Percentiles rank a stretch among this genome's conserved stretches.
phyloP scores from a whole-genome alignment of 2,113 vertebrate species.

The Strix uralensis region DNA sequence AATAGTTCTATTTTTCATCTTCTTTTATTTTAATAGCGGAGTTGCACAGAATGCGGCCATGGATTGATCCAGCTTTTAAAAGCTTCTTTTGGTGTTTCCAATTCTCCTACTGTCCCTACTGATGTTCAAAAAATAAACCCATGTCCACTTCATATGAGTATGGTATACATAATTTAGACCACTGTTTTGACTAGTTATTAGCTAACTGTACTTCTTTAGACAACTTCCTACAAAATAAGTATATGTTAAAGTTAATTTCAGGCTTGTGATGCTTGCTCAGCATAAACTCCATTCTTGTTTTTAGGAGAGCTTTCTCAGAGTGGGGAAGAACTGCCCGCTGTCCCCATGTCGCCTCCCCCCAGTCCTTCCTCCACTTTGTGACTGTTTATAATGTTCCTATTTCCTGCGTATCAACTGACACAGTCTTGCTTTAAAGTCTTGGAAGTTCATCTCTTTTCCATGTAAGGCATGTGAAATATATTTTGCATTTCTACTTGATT shows the following conservation, averaged over 20 bases:
- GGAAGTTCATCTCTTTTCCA: slow-evolving; percentile 44
- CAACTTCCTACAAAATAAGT: neutral
- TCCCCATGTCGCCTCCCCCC: neutral
- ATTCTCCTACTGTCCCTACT: neutral
- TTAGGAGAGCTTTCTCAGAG: neutral
- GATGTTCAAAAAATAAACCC: neutral
- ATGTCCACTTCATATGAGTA: neutral
- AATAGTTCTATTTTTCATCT: neutral
- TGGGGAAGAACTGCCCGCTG: neutral
- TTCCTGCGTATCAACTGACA: slow-evolving; percentile 12
- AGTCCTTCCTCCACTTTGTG: slow-evolving; percentile 37
- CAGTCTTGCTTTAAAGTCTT: slow-evolving; percentile 46
- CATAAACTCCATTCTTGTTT: slow-evolving; percentile 29
- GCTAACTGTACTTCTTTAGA: neutral
- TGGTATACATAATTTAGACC: neutral
- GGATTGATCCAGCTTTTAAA: slow-evolving; percentile 12
- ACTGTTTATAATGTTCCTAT: slow-evolving; percentile 35
- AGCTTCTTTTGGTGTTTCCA: neutral
- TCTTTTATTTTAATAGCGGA: neutral
- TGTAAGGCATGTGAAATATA: slow-evolving; percentile 65
- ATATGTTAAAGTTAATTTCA: slow-evolving; percentile 4
- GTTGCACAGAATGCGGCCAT: neutral
- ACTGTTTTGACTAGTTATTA: slow-evolving; percentile 33
- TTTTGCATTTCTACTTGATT: slow-evolving; percentile 66
- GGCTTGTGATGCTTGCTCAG: slow-evolving; percentile 18